Base-by-base conservation (phyloP, 2,797 vertebrate species). In the Agapornis canus region DNA sequence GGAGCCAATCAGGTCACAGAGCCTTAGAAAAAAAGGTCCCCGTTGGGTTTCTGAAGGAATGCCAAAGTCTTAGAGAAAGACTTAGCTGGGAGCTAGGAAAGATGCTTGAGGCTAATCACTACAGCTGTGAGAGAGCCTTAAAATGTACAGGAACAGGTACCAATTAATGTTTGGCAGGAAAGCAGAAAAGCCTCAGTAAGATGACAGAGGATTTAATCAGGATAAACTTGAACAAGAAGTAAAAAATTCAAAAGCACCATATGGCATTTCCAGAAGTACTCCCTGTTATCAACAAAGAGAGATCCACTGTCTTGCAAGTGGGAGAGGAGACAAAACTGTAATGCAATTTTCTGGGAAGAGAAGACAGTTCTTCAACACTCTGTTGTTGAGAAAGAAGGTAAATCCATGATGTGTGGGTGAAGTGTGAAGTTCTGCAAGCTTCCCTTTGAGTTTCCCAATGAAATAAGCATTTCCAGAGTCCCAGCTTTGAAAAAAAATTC, bases 131-230 rank as follows among this genome's bases (percentile, higher is more conserved):
- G n/a, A 73, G 69, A 96, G 47, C 92, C 96, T 31, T 94, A 92
- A 92, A 95, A 92, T 61, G 82, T 94, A 92, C 70, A 89, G 89
- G 75, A 97, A 95, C 54, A 94, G 86, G 82, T 96, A 96, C 48
- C 7, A 31, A 97, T 96, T 97, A 97, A 93, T 7, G 5, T 90
- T 97, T 97, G 94, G 93, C 91, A 97, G 75, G 69, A 89, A 95
- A 78, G 71, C n/a, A 95, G 92, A 94, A 97, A 94, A 94, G 86
- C 80, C 92, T 95, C 86, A 35, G 86, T 89, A 96, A 96, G 91
- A 95, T 90, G 79, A 60, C 81, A 94, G 91, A 94, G 92, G 86
- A 96, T 97, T 97, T 97, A 78, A 91, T 91, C 68, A 87, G 91
- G 89, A 93, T 92, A 95, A 95, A 94, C 57, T 27, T 57, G 63